phyloP scores from a whole-genome alignment of 2,113 vertebrate species.

The Neogale vison region DNA sequence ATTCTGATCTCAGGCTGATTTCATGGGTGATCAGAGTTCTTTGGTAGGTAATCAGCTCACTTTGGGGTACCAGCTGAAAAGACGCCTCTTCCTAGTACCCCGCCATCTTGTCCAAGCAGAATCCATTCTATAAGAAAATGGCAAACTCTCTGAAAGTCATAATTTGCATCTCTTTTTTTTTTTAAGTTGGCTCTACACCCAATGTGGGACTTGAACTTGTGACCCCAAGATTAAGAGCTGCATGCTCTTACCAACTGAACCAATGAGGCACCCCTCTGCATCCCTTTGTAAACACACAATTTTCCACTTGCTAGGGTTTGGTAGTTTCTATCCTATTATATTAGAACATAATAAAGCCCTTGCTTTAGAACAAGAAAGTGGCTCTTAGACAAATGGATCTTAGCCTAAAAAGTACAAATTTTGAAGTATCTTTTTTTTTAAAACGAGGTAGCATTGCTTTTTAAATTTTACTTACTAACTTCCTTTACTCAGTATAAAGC shows the following conservation, averaged over 20 bases:
- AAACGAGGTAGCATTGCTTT: background rate
- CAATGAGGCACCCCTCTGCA: background rate
- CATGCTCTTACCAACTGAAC: background rate
- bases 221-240: background rate
- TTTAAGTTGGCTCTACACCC: background rate
- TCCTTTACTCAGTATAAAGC: background rate
- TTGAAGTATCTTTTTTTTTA: background rate
- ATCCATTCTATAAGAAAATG: background rate
- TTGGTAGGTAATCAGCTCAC: too few relatives aligned
- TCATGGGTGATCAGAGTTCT: too few relatives aligned
- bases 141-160: background rate
- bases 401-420: background rate
- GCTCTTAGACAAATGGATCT: background rate
- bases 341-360: background rate
- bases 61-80: too few relatives aligned
- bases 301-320: background rate
- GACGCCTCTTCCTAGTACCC: too few relatives aligned
- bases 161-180: background rate
- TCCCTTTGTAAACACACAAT: background rate
- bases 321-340: background rate
- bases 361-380: slow-evolving; percentile 14
- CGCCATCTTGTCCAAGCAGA: too few relatives aligned
- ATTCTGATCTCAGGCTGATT: too few relatives aligned
- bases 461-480: background rate
- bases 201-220: background rate